Base-by-base conservation (phyloP, 2,888 invertebrate species). In the Sepiola atlantica region DNA sequence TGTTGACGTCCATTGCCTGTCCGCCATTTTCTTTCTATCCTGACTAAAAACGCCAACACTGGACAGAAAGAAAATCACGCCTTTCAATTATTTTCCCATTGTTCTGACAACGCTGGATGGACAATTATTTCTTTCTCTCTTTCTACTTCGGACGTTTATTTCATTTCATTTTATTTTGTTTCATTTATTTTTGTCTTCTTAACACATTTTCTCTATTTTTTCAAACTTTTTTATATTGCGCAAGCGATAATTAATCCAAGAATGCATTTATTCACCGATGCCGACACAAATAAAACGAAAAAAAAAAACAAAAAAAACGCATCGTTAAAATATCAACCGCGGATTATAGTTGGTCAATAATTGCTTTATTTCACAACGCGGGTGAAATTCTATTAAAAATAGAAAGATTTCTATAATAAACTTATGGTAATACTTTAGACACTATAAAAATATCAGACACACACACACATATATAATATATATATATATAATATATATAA, bases 11-110 rank as follows among this genome's bases (percentile, higher is more conserved):
- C 61, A 61, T 61, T 61, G 61, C 61, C 24, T 10, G 8, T 3
- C 10, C 28, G 28, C 24, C 61, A 61, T 61, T 61, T 24, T 28
- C 24, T 10, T 61, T 61, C 61, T 61, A 24, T 24, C 24, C 21
- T 61, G 24, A 61, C 20, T 57, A 61, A n/a, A 77, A 77, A n/a
- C 10, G 10, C 77, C 77, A 77, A n/a, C 16, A 16, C 12, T 10
- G n/a, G 77, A 77, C 77, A 77, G 77, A 77, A 77, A 77, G 77
- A 77, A 77, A 77, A 77, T 77, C n/a, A n/a, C 10, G 28, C 21
- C 77, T 77, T 77, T 77, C 77, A 77, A 77, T 77, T n/a, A 77
- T 77, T 77, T 77, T n/a, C n/a, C 77, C n/a, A 77, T 77, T 77
- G 77, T 77, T 77, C 77, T 77, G 24, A 24, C 24, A 8, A 45